Percentiles rank a stretch among this genome's conserved stretches.
phyloP scores from a whole-genome alignment of 2,113 vertebrate genomes.

The Passer montanus region DNA sequence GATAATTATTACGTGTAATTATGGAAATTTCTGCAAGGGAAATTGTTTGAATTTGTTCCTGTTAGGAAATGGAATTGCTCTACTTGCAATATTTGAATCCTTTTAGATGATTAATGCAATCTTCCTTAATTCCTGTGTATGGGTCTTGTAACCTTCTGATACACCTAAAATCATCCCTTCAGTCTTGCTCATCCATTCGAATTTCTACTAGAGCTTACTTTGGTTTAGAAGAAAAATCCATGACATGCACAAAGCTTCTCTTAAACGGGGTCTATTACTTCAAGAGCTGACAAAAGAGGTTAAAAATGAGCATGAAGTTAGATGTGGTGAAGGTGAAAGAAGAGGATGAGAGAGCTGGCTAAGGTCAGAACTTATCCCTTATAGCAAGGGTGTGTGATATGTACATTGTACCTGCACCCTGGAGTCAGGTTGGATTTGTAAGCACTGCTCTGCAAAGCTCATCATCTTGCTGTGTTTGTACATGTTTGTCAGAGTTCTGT shows the following conservation, averaged over 20 bases:
- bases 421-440: neutral
- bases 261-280: neutral
- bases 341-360: neutral
- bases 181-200: constrained; percentile 35
- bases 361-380: neutral
- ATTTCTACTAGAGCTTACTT: constrained; percentile 53
- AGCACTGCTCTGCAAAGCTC: neutral
- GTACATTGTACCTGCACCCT: neutral
- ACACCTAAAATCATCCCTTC: constrained; percentile 57
- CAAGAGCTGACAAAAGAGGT: neutral
- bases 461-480: neutral
- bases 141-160: constrained; percentile 61
- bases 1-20: constrained; percentile 76
- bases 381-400: fast-evolving
- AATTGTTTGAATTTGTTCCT: constrained; percentile 71
- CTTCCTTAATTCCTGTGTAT: constrained; percentile 60
- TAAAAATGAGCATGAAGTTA: neutral
- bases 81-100: constrained; percentile 61
- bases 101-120: constrained; percentile 65
- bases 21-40: constrained; percentile 70
- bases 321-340: neutral
- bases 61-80: constrained; percentile 67
- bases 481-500: neutral
- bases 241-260: neutral
- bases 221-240: constrained; percentile 1